phyloP scores from a whole-genome alignment of 2,888 invertebrate genomes.

The Aquatica leii region DNA sequence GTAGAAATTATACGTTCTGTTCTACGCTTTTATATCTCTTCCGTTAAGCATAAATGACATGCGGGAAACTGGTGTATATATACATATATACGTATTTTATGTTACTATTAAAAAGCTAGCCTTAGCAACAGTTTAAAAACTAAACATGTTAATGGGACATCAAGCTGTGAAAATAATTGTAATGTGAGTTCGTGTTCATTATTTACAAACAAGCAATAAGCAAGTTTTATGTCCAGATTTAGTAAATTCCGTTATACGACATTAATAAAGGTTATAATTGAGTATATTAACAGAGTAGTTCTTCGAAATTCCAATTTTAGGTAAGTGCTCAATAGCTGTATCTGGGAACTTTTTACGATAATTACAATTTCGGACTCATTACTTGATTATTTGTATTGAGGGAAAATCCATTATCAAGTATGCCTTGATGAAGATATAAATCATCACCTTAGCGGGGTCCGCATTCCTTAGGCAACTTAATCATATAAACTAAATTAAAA shows the following conservation, averaged over 20 bases:
- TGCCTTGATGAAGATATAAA: conserved; percentile 56
- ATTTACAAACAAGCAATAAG: neutral
- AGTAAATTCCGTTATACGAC: neutral
- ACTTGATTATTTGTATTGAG: conserved; percentile 51
- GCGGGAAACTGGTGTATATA: too few relatives aligned
- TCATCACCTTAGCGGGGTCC: conserved; percentile 52
- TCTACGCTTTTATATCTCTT: too few relatives aligned
- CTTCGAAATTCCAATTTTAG: conserved; percentile 31
- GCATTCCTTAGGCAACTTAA: conserved; percentile 49
- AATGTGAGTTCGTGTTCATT: too few relatives aligned
- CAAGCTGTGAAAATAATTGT: too few relatives aligned
- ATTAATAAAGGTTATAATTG: conserved; percentile 4
- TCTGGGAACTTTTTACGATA: conserved; percentile 51
- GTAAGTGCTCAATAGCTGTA: conserved; percentile 35
- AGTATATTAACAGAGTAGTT: conserved; percentile 19
- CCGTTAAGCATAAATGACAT: too few relatives aligned
- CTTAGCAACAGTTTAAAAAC: too few relatives aligned
- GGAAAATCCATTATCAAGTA: conserved; percentile 50
- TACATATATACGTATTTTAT: too few relatives aligned
- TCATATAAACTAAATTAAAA: conserved; percentile 41
- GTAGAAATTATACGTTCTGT: too few relatives aligned
- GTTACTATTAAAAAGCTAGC: too few relatives aligned
- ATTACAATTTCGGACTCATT: conserved; percentile 52
- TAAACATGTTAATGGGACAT: too few relatives aligned
- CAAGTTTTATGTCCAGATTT: conserved; percentile 4